Percentiles rank a stretch among this genome's conserved stretches.
Conservation (phyloP, 30 jellyfish, hydroid and myxozoan genomes). For the Aurelia aurita region DNA sequence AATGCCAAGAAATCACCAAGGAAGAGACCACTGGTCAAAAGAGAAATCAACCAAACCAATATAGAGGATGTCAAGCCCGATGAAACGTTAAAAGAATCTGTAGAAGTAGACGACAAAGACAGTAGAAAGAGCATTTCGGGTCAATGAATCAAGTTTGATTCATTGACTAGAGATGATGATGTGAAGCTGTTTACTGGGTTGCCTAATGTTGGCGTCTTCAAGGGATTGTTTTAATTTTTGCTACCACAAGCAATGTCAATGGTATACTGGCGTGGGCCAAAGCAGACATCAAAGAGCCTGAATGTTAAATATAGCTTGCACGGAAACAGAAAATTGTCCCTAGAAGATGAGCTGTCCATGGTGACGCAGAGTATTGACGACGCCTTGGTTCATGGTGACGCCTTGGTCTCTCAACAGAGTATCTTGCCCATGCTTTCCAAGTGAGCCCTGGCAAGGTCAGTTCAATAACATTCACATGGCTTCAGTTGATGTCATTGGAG, state of each 20-base stretch:
- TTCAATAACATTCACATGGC: constrained; percentile 34
- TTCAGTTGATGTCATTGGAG: constrained; percentile 27
- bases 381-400: too few species aligned
- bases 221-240: too few species aligned
- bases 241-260: too few species aligned
- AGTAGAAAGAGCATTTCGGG: not conserved
- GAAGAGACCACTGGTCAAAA: constrained; percentile 16
- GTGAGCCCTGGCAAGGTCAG: constrained; percentile 9
- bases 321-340: constrained; percentile 9
- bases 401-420: constrained; percentile 21
- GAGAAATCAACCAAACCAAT: not conserved
- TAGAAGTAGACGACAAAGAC: not conserved
- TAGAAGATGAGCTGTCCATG: constrained; percentile 30
- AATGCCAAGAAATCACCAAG: constrained; percentile 7
- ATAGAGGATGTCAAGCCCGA: too few species aligned
- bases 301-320: not conserved
- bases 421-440: constrained; percentile 21
- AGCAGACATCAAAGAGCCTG: constrained; percentile 12
- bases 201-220: too few species aligned
- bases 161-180: constrained; percentile 14
- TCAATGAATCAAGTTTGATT: constrained; percentile 14
- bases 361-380: not conserved
- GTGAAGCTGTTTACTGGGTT: constrained; percentile 31
- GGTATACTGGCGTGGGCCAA: constrained; percentile 24
- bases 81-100: not conserved